A percentile compares a stretch with the other conserved stretches of the same genome.
These are phyloP conservation scores for Mormyrus proboscirostris DNA, from an alignment of 2,797 vertebrate genomes.

Conservation along the genomic window DNA sequence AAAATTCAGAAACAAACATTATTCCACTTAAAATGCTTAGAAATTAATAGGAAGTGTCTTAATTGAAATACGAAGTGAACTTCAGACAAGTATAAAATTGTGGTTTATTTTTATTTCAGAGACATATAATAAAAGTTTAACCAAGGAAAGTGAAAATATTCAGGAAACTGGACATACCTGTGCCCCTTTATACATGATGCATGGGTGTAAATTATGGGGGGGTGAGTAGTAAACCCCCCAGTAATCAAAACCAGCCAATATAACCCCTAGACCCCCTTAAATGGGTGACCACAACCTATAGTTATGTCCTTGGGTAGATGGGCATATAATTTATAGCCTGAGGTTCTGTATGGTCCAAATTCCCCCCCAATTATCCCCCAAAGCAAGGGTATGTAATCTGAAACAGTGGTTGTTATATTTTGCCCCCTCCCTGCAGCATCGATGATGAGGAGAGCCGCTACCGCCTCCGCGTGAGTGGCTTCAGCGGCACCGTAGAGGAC, in stretches of 20 bases:
- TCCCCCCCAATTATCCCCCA: not conserved
- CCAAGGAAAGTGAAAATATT: not conserved
- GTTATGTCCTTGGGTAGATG: not conserved
- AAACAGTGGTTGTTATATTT: not conserved
- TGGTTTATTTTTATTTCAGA: not conserved
- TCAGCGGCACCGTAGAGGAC: slow-evolving; percentile 58
- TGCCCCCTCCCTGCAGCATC: slow-evolving; percentile 40
- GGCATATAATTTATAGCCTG: not conserved
- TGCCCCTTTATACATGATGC: not conserved
- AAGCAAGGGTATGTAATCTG: not conserved
- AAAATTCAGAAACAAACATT: too few relatives aligned
- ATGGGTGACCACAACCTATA: not conserved
- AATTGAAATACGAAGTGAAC: not conserved
- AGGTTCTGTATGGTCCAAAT: not conserved
- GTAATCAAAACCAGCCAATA: not conserved
- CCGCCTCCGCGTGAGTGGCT: slow-evolving; percentile 54
- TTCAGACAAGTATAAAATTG: not conserved
- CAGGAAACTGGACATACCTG: not conserved
- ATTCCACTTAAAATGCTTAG: too few relatives aligned
- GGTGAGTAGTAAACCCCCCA: not conserved
- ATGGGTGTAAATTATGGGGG: not conserved
- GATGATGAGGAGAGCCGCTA: slow-evolving; percentile 52
- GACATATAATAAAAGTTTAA: not conserved
- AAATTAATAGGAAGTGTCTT: not conserved
- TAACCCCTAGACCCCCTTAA: not conserved